Evolutionary conservation across 2,888 invertebrate genomes (phyloP).

Genomic region (Abrostola triplasia): DNA sequence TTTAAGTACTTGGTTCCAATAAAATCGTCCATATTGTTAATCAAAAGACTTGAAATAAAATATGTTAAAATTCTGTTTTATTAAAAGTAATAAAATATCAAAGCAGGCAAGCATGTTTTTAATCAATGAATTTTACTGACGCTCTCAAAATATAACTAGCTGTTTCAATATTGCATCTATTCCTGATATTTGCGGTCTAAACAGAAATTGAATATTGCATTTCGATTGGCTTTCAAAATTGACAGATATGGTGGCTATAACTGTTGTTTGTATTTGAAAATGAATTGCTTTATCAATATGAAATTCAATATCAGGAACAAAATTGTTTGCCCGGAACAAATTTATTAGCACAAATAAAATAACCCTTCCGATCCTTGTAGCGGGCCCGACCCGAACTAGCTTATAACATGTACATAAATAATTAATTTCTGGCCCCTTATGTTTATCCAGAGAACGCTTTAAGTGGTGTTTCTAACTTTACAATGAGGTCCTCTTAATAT

Average conservation of each 20-base stretch:
- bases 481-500: too few species aligned
- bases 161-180: background rate
- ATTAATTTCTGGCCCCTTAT: background rate
- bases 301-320: background rate
- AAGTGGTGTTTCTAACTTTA: too few species aligned
- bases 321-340: background rate
- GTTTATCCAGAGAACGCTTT: background rate
- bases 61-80: too few species aligned
- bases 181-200: background rate
- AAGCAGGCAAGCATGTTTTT: background rate
- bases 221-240: background rate
- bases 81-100: too few species aligned
- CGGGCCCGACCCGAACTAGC: background rate
- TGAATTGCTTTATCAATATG: background rate
- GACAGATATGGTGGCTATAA: background rate
- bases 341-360: background rate
- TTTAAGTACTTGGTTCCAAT: too few species aligned
- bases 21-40: too few species aligned
- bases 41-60: too few species aligned
- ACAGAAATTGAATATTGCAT: conserved; percentile 3
- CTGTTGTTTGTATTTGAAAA: background rate
- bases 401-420: background rate
- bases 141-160: background rate
- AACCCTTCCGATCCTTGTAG: background rate
- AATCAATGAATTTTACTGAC: background rate